phyloP scores from a whole-genome alignment of 1,140 invertebrate species.

The Neodiprion lecontei region DNA sequence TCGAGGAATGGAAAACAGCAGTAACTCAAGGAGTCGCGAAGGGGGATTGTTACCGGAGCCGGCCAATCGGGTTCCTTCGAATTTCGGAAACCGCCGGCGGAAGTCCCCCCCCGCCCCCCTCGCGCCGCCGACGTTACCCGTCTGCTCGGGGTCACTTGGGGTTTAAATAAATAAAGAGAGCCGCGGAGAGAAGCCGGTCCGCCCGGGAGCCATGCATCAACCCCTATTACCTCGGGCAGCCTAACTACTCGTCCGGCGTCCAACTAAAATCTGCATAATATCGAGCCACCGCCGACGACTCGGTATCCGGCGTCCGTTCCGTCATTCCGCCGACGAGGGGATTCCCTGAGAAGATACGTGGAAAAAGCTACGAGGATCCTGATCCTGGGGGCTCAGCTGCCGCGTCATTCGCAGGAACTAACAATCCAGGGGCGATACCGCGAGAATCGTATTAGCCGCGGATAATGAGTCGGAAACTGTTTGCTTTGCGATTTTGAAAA shows the following conservation, averaged over 20 bases:
- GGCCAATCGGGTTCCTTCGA: background rate
- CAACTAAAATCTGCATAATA: conserved; percentile 43
- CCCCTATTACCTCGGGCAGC: conserved; percentile 38
- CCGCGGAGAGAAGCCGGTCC: conserved; percentile 26
- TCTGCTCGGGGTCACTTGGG: conserved; percentile 30
- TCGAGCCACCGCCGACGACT: background rate
- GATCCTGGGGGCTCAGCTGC: too few species aligned
- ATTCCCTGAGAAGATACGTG: too few species aligned
- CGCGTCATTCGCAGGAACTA: too few species aligned
- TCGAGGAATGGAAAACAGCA: conserved; percentile 7
- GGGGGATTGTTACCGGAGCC: background rate
- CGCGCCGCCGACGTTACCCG: too few species aligned
- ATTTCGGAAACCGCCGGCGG: background rate
- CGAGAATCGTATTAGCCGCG: too few species aligned
- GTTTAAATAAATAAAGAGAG: conserved; percentile 49
- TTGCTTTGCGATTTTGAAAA: too few species aligned
- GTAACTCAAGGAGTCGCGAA: background rate
- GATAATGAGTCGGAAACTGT: too few species aligned
- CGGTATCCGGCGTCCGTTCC: too few species aligned
- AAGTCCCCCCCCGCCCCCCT: background rate
- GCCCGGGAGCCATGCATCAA: conserved; percentile 47
- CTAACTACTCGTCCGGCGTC: conserved; percentile 37
- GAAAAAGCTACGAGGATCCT: too few species aligned
- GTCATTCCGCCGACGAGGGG: too few species aligned
- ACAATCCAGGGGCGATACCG: too few species aligned